phyloP scores from a whole-genome alignment of 2,888 invertebrate species.

The Adela reaumurella region DNA sequence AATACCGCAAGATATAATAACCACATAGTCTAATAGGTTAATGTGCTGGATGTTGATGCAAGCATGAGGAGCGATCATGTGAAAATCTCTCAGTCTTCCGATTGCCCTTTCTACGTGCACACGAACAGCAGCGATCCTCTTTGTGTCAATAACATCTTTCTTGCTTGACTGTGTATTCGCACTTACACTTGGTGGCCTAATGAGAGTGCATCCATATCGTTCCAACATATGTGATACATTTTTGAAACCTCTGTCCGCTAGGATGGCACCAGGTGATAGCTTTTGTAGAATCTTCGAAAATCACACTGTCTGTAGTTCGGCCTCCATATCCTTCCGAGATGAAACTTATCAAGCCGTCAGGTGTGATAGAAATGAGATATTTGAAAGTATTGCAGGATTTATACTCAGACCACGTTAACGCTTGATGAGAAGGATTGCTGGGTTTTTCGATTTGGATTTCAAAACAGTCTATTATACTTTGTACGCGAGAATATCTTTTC shows the following conservation, averaged over 20 bases:
- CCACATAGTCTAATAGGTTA: slow-evolving; percentile 1
- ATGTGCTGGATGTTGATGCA: background rate
- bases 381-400: slow-evolving; percentile 19
- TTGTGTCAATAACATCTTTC: slow-evolving; percentile 6
- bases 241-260: too few species aligned
- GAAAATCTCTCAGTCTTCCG: background rate
- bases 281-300: slow-evolving; percentile 1
- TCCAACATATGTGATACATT: background rate
- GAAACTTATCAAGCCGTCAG: background rate
- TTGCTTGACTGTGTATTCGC: background rate
- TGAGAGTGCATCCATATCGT: too few species aligned
- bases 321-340: slow-evolving; percentile 2
- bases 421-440: slow-evolving; percentile 15
- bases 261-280: slow-evolving; percentile 1
- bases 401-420: slow-evolving; percentile 19
- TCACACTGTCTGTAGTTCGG: background rate
- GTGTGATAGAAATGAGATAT: slow-evolving; percentile 14
- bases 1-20: slow-evolving; percentile 1
- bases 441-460: slow-evolving; percentile 20
- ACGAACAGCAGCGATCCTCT: slow-evolving; percentile 9
- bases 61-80: background rate
- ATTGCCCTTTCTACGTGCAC: slow-evolving; percentile 2
- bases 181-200: too few species aligned
- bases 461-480: slow-evolving; percentile 18
- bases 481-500: slow-evolving; percentile 12